Conservation (phyloP, 2,888 invertebrate genomes). For the Axea sp. region DNA sequence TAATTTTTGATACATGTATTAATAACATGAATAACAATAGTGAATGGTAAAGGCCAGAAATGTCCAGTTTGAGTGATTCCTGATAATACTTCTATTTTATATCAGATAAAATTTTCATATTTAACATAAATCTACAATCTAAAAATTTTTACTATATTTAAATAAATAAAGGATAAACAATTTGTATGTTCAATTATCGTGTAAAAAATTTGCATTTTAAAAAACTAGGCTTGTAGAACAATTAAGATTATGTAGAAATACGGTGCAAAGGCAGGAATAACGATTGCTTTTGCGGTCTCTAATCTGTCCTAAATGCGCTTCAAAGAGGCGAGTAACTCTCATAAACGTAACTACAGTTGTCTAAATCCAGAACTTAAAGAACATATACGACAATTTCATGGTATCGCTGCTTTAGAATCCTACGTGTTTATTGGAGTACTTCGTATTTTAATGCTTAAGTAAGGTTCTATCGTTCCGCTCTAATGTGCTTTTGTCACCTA, state of each 20-base stretch:
- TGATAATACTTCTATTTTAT: no score
- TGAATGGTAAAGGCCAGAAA: no score
- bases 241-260: slow-evolving; percentile 36
- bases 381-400: slow-evolving; percentile 37
- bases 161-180: no score
- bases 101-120: no score
- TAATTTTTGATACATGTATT: no score
- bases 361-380: slow-evolving; percentile 37
- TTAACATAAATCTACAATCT: no score
- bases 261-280: slow-evolving; percentile 37
- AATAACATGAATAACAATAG: no score
- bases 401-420: slow-evolving; percentile 24
- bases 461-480: neutral
- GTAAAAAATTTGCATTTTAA: slow-evolving; percentile 1
- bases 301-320: slow-evolving; percentile 49
- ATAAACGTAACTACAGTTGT: slow-evolving; percentile 52
- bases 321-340: slow-evolving; percentile 44
- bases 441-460: slow-evolving; percentile 15
- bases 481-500: slow-evolving; percentile 38
- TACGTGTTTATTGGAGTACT: slow-evolving; percentile 32
- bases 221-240: slow-evolving; percentile 25
- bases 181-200: no score
- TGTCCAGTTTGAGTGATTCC: no score
- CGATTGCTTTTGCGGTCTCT: slow-evolving; percentile 33
- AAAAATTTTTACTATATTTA: no score